Percentiles rank a stretch among this genome's conserved stretches.
phyloP scores from a whole-genome alignment of 1,140 invertebrate genomes.

The Dendrolimus kikuchii region DNA sequence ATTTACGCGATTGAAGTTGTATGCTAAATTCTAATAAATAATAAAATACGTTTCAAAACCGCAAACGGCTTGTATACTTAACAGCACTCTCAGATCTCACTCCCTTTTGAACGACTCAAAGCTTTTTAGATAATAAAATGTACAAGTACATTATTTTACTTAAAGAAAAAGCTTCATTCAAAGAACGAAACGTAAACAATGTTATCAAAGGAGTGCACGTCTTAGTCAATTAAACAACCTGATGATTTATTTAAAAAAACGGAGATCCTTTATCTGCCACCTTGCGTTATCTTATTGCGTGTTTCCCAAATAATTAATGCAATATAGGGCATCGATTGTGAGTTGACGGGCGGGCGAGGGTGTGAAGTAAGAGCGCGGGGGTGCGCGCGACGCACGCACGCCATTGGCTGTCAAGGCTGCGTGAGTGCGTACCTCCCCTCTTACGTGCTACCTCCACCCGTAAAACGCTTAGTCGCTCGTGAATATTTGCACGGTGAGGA shows the following conservation, averaged over 20 bases:
- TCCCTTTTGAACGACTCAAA: too few species aligned
- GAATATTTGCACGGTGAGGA: conserved; percentile 31
- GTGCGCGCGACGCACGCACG: conserved; percentile 68
- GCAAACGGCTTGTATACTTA: too few species aligned
- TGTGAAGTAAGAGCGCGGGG: conserved; percentile 48
- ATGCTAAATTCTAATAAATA: too few species aligned
- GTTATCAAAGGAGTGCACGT: too few species aligned
- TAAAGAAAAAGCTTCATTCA: too few species aligned
- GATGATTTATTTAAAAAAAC: conserved; percentile 64
- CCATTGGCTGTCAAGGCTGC: conserved; percentile 66
- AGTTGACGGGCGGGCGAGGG: conserved; percentile 59
- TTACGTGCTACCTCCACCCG: conserved; percentile 56
- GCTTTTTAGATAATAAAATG: too few species aligned
- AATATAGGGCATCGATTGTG: conserved; percentile 74
- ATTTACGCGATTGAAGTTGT: too few species aligned
- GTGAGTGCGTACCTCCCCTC: conserved; percentile 66
- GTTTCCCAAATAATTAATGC: conserved; percentile 73
- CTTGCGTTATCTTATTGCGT: conserved; percentile 72
- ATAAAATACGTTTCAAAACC: too few species aligned
- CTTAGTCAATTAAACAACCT: conserved; percentile 14
- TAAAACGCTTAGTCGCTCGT: conserved; percentile 54
- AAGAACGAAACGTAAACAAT: too few species aligned
- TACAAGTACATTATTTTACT: too few species aligned
- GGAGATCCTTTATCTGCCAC: conserved; percentile 65
- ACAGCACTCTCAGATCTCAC: too few species aligned